Conservation (phyloP, 2,113 vertebrate genomes). For the Chionodraco myersi region DNA sequence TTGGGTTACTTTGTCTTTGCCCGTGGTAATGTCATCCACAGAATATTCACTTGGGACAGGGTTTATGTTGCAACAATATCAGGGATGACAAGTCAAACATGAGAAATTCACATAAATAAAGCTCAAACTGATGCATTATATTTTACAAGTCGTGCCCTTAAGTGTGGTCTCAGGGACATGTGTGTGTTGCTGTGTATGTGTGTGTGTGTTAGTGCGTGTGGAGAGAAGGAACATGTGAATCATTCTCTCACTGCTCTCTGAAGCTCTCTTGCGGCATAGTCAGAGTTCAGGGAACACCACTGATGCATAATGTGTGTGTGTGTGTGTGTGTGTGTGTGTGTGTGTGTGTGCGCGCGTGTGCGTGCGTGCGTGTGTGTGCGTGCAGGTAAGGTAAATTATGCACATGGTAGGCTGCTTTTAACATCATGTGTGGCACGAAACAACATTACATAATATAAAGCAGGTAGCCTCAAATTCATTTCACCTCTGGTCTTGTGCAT, state of each 20-base stretch:
- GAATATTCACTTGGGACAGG: constrained; percentile 57
- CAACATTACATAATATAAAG: background rate
- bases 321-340: no score
- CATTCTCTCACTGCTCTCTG: constrained; percentile 49
- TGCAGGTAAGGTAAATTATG: constrained; percentile 23
- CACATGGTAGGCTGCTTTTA: constrained; percentile 18
- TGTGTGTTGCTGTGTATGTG: constrained; percentile 15
- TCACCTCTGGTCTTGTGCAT: background rate
- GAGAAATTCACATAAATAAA: constrained; percentile 72
- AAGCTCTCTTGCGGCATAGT: constrained; percentile 51
- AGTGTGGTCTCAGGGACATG: constrained; percentile 47
- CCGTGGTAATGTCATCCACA: constrained; percentile 73
- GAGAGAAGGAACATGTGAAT: constrained; percentile 45
- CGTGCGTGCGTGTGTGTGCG: background rate
- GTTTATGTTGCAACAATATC: constrained; percentile 63
- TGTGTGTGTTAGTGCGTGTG: background rate
- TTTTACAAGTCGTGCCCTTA: constrained; percentile 65
- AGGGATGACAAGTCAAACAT: constrained; percentile 75
- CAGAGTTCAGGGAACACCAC: constrained; percentile 54
- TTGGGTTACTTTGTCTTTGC: constrained; percentile 77
- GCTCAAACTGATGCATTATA: constrained; percentile 72
- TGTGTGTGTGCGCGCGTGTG: constrained; percentile 3
- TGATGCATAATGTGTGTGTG: constrained; percentile 51
- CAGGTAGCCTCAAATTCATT: background rate
- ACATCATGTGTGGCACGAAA: constrained; percentile 1